A percentile compares a stretch with the other conserved stretches of the same genome.
Conservation (phyloP, 37 sponge, comb jelly and placozoan genomes). For the Oscarella lobularis region DNA sequence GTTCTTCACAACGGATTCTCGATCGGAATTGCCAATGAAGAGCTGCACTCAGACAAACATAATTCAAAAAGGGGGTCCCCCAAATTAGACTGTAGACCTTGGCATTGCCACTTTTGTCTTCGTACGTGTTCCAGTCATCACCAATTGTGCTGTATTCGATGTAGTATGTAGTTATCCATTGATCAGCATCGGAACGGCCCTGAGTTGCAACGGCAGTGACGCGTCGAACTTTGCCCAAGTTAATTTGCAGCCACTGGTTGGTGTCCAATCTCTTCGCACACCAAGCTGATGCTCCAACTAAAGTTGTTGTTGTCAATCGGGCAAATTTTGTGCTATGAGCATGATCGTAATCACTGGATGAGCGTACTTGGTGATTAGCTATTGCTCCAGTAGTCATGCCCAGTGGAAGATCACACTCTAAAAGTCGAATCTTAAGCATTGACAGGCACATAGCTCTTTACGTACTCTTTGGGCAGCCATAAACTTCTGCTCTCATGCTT, state of each 20-base stretch:
- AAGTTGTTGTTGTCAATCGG: too few species aligned
- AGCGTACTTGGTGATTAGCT: not conserved
- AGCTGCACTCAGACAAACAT: not conserved
- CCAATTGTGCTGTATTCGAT: not conserved
- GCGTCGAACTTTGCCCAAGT: not conserved
- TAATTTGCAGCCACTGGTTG: not conserved
- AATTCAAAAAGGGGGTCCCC: too few species aligned
- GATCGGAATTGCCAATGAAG: not conserved
- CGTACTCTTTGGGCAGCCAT: not conserved
- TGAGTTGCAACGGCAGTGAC: conserved; percentile 1
- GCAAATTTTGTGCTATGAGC: not conserved
- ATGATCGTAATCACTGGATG: not conserved
- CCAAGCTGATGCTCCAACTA: not conserved
- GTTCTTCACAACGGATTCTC: not conserved
- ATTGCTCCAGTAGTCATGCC: not conserved
- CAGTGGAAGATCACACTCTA: not conserved
- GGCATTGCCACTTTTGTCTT: too few species aligned
- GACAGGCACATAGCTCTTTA: not conserved
- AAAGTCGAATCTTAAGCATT: not conserved
- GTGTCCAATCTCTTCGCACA: not conserved
- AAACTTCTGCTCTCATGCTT: not conserved
- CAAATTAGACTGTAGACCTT: too few species aligned
- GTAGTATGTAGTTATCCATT: not conserved
- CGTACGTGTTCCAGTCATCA: not conserved
- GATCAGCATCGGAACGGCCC: not conserved